A percentile compares a stretch with the other conserved stretches of the same genome.
These are phyloP conservation scores for Ophioderma brevispina DNA, from an alignment of 35 echinoderm and acorn worm species.

Conservation along the genomic window DNA sequence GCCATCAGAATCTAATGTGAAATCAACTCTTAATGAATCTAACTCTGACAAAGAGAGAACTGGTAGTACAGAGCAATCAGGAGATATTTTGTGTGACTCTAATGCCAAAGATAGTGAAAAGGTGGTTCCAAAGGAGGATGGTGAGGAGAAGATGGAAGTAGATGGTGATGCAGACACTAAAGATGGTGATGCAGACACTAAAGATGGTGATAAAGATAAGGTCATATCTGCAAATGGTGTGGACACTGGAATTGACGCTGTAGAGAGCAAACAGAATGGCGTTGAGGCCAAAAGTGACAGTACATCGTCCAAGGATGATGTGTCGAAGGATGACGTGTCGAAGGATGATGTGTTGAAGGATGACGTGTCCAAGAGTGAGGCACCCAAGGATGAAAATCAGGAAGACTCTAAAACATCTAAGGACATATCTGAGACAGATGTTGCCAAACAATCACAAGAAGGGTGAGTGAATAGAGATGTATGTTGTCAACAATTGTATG, in stretches of 20 bases:
- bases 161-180: not conserved
- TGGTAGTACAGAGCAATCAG: not conserved
- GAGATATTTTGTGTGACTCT: not conserved
- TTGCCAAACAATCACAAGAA: too few species aligned
- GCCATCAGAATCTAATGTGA: not conserved
- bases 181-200: not conserved
- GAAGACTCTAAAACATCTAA: too few species aligned
- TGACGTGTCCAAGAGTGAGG: not conserved
- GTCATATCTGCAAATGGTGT: not conserved
- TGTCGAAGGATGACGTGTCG: not conserved
- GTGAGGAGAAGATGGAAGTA: not conserved
- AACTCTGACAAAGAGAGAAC: constrained; percentile 9
- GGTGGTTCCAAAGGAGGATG: not conserved
- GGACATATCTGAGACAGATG: too few species aligned
- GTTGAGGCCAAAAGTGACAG: not conserved
- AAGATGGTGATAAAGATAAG: not conserved
- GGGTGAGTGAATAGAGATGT: too few species aligned
- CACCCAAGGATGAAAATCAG: not conserved
- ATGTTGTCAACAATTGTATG: too few species aligned
- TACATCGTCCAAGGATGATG: not conserved
- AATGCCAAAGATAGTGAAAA: not conserved
- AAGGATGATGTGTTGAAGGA: not conserved
- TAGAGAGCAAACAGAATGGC: not conserved
- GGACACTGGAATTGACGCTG: not conserved
- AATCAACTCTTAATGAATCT: not conserved